These are phyloP conservation scores for Pemphredon lugubris DNA, from an alignment of 2,888 invertebrate species.

Conservation along the genomic window DNA sequence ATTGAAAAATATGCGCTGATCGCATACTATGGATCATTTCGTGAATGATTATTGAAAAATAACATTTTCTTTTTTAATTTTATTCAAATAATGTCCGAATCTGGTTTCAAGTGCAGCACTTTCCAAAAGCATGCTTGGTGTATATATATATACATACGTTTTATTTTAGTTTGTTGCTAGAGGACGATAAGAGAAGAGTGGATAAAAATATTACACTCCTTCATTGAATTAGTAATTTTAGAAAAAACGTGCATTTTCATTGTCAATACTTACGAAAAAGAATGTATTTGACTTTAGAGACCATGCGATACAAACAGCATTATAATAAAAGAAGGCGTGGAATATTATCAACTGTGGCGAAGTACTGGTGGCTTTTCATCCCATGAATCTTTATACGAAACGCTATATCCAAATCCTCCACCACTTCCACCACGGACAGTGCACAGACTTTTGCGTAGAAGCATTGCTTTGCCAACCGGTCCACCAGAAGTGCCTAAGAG, in stretches of 20 bases:
- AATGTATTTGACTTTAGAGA: conserved; percentile 64
- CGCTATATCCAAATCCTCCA: conserved; percentile 79
- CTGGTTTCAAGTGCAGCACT: too few species aligned
- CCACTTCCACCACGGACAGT: conserved; percentile 88
- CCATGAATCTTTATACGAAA: conserved; percentile 72
- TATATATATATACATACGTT: not conserved
- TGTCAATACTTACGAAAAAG: conserved; percentile 15
- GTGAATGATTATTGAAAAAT: too few species aligned
- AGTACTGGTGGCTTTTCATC: conserved; percentile 76
- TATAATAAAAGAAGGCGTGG: conserved; percentile 72
- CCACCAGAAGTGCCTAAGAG: conserved; percentile 88
- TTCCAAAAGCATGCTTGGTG: conserved; percentile 14
- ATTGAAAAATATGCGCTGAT: too few species aligned
- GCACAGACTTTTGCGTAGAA: conserved; percentile 90
- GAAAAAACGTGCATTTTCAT: not conserved
- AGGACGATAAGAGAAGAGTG: not conserved
- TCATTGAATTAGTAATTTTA: conserved; percentile 6
- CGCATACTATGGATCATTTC: too few species aligned
- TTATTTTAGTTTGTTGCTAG: not conserved
- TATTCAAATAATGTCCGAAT: too few species aligned
- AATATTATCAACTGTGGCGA: conserved; percentile 79
- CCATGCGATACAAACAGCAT: conserved; percentile 67
- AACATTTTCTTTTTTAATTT: too few species aligned
- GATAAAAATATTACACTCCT: conserved; percentile 36
- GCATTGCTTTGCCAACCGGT: conserved; percentile 82